Percentiles rank a stretch among this genome's conserved stretches.
Conservation (phyloP, 2,888 invertebrate species). For the Embidobia sp. region DNA sequence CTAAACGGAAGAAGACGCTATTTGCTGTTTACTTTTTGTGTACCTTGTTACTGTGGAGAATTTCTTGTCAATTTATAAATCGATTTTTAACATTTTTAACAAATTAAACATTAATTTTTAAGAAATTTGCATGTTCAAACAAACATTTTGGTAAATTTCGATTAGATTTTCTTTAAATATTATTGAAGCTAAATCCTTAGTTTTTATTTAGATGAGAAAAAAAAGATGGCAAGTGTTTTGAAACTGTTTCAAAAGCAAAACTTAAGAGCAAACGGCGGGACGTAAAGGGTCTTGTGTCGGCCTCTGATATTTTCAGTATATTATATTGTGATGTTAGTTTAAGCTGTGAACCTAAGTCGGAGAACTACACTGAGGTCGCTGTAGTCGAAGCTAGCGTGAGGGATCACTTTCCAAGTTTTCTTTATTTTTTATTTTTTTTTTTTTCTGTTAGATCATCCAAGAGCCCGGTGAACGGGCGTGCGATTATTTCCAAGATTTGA, state of each 20-base stretch:
- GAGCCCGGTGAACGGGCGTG: conserved; percentile 67
- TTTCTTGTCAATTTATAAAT: too few species aligned
- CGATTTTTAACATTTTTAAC: too few species aligned
- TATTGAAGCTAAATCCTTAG: too few species aligned
- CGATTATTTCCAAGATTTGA: conserved; percentile 72
- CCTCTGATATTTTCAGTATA: conserved; percentile 75
- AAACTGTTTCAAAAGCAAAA: too few species aligned
- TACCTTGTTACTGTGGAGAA: too few species aligned
- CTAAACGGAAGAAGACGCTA: conserved; percentile 19
- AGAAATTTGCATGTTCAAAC: too few species aligned
- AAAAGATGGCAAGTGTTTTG: background rate
- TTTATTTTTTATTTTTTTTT: conserved; percentile 74
- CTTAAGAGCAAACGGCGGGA: conserved; percentile 55
- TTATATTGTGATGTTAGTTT: conserved; percentile 81
- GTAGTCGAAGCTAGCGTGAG: conserved; percentile 77
- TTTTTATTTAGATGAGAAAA: too few species aligned
- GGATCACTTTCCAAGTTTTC: conserved; percentile 73
- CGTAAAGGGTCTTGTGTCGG: conserved; percentile 66
- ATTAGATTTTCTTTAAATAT: too few species aligned
- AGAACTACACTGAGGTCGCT: conserved; percentile 79
- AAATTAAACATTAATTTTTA: too few species aligned
- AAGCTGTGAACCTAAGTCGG: conserved; percentile 78
- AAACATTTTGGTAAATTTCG: too few species aligned
- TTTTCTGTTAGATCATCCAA: conserved; percentile 75
- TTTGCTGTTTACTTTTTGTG: conserved; percentile 12